Evolutionary conservation across 1,140 invertebrate species (phyloP).

Genomic region (Diabrotica virgifera): DNA sequence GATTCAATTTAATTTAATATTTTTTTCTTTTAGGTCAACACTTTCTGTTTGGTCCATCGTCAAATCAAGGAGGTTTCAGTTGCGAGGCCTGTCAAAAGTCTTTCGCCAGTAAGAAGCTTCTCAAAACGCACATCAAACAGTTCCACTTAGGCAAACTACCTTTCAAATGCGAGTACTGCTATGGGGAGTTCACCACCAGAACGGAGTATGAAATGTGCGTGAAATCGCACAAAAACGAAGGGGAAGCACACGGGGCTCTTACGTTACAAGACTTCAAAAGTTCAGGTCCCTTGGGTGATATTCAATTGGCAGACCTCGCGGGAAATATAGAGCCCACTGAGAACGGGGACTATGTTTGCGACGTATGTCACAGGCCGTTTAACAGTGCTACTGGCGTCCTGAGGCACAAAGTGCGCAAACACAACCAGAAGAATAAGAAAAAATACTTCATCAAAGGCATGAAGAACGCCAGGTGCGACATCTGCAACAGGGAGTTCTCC

Average conservation of each 20-base stretch:
- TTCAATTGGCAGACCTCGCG: slow-evolving; percentile 7
- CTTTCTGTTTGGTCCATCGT: slow-evolving; percentile 31
- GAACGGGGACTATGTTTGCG: slow-evolving; percentile 34
- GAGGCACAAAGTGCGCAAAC: slow-evolving; percentile 38
- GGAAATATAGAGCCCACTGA: slow-evolving; percentile 20
- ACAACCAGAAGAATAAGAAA: slow-evolving; percentile 40
- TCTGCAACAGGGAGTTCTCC: slow-evolving; percentile 43
- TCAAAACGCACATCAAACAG: slow-evolving; percentile 39
- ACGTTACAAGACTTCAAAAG: slow-evolving; percentile 38
- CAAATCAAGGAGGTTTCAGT: slow-evolving; percentile 23
- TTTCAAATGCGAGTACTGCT: slow-evolving; percentile 40
- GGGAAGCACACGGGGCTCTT: slow-evolving; percentile 29
- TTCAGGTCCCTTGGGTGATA: slow-evolving; percentile 3
- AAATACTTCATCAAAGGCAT: slow-evolving; percentile 46
- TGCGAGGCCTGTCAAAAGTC: slow-evolving; percentile 39
- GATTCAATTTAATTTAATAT: not conserved
- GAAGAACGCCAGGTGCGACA: slow-evolving; percentile 45
- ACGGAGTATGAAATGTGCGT: slow-evolving; percentile 38
- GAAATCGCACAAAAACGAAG: slow-evolving; percentile 29
- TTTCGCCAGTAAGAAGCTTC: slow-evolving; percentile 29
- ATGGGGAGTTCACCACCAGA: slow-evolving; percentile 27
- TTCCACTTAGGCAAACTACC: slow-evolving; percentile 42
- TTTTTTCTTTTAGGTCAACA: slow-evolving; percentile 36
- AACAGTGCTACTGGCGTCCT: slow-evolving; percentile 35
- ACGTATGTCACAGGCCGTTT: slow-evolving; percentile 37